phyloP scores from a whole-genome alignment of 2,888 invertebrate species.

The Xestia sexstrigata region DNA sequence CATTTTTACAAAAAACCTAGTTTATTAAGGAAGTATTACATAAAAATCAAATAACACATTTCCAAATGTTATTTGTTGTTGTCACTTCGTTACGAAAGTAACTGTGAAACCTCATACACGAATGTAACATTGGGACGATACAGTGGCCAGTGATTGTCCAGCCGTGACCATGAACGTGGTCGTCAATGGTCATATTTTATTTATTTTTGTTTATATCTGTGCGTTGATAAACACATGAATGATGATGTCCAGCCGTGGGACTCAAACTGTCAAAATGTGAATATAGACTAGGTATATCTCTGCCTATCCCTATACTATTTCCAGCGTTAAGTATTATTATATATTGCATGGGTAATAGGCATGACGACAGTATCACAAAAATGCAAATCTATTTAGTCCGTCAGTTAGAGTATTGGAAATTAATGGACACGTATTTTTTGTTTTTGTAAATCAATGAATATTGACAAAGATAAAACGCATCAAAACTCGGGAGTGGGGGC shows the following conservation, averaged over 20 bases:
- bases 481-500: no score
- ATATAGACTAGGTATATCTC: neutral
- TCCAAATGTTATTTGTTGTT: slow-evolving; percentile 24
- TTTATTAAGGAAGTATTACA: neutral
- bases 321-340: neutral
- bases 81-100: slow-evolving; percentile 6
- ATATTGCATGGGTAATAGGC: neutral
- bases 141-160: slow-evolving; percentile 49
- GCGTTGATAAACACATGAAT: no score
- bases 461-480: no score
- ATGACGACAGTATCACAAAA: no score
- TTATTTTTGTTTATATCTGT: no score
- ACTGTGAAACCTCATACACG: slow-evolving; percentile 34
- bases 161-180: slow-evolving; percentile 47
- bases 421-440: no score
- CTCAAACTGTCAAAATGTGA: neutral
- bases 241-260: neutral
- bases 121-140: slow-evolving; percentile 27
- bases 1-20: neutral
- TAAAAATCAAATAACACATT: neutral
- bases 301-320: neutral
- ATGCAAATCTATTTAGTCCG: no score
- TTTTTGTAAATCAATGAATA: no score
- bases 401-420: no score
- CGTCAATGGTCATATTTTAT: neutral